Evolutionary conservation across 2,113 vertebrate genomes (phyloP).

Genomic region (Phylloscopus trochilus): DNA sequence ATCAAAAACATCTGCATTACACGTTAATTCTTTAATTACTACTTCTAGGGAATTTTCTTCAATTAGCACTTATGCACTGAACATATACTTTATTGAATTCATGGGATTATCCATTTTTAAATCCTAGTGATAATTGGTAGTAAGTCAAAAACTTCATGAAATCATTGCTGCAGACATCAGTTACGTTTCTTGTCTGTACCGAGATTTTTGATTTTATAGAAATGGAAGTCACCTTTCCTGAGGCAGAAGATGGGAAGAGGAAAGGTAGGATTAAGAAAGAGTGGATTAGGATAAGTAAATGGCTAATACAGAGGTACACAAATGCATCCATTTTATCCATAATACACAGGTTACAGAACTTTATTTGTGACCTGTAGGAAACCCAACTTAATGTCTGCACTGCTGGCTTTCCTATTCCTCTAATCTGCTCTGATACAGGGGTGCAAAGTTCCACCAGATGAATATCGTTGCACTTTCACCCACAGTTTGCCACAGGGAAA

Average conservation of each 20-base stretch:
- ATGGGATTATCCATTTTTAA: not conserved
- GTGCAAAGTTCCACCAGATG: not conserved
- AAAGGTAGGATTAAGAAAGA: not conserved
- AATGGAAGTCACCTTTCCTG: not conserved
- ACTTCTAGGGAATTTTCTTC: not conserved
- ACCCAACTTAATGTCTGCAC: not conserved
- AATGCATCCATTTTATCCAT: not conserved
- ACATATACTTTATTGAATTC: not conserved
- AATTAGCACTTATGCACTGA: not conserved
- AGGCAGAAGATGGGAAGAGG: not conserved
- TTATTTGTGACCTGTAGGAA: not conserved
- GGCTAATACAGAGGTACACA: not conserved
- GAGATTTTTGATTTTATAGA: not conserved
- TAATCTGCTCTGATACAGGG: not conserved
- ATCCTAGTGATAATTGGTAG: not conserved
- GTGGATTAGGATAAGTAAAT: not conserved
- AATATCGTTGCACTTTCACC: not conserved
- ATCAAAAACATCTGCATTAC: not conserved
- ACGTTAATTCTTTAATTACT: not conserved
- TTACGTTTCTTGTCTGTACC: not conserved
- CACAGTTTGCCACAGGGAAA: not conserved
- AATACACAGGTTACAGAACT: not conserved
- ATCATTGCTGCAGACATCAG: not conserved
- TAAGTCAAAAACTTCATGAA: not conserved
- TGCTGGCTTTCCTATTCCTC: not conserved